Evolutionary conservation across 2,888 invertebrate species (phyloP).

Genomic region (Sussaba pulchella): DNA sequence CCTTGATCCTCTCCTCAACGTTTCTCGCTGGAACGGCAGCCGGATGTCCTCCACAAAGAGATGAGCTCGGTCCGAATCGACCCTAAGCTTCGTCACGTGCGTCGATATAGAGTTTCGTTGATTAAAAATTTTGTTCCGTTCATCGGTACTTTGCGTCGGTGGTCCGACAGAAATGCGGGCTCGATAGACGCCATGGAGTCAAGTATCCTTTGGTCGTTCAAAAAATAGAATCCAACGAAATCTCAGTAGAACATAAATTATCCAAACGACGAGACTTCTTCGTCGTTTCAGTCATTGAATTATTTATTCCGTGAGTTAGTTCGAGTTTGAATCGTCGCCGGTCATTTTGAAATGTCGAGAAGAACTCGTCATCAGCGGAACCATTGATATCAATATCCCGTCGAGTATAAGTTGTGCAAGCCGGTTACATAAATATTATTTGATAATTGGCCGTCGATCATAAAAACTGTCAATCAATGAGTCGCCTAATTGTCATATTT

Average conservation of each 20-base stretch:
- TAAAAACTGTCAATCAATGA: slow-evolving; percentile 52
- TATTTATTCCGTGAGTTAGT: no score
- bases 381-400: not conserved
- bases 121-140: slow-evolving; percentile 26
- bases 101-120: slow-evolving; percentile 38
- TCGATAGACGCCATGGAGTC: no score
- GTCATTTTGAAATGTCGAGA: no score
- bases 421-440: slow-evolving; percentile 11
- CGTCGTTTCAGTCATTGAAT: no score
- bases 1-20: not conserved
- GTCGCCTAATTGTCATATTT: slow-evolving; percentile 1
- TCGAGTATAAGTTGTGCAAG: not conserved
- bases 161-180: no score
- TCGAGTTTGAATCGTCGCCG: no score
- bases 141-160: not conserved
- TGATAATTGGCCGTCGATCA: slow-evolving; percentile 40
- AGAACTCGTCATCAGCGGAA: no score
- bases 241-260: no score
- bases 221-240: no score
- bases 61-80: not conserved
- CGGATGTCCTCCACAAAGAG: slow-evolving; percentile 23
- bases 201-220: no score
- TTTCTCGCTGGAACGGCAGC: slow-evolving; percentile 28
- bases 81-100: slow-evolving; percentile 16
- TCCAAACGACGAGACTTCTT: no score